phyloP scores from a whole-genome alignment of 2,888 invertebrate genomes.

The Carterocephalus palaemon region DNA sequence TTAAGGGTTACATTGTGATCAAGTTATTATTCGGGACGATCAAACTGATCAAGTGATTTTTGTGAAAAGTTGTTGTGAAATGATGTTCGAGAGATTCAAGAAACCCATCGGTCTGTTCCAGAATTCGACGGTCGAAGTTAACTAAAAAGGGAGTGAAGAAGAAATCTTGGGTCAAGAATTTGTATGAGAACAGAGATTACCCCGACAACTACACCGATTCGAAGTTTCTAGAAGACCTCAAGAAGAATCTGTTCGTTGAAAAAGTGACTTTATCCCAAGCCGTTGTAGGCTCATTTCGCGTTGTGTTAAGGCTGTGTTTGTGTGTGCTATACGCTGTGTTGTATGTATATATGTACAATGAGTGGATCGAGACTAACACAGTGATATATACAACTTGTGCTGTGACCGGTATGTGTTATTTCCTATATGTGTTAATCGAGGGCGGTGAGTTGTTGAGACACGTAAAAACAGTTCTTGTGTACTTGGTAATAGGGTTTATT shows the following conservation, averaged over 20 bases:
- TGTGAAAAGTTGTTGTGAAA: too few relatives aligned
- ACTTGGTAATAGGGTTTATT: slow-evolving; percentile 91
- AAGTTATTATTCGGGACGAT: too few relatives aligned
- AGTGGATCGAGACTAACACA: slow-evolving; percentile 81
- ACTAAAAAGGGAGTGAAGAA: slow-evolving; percentile 44
- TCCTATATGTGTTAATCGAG: slow-evolving; percentile 72
- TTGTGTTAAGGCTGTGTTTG: slow-evolving; percentile 89
- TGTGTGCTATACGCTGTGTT: slow-evolving; percentile 85
- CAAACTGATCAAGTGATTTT: too few relatives aligned
- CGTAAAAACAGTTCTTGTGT: slow-evolving; percentile 87
- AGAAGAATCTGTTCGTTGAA: slow-evolving; percentile 89
- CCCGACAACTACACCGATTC: slow-evolving; percentile 96
- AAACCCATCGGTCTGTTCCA: too few relatives aligned
- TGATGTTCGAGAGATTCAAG: slow-evolving; percentile 10
- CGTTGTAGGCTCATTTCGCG: slow-evolving; percentile 85
- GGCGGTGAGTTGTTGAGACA: slow-evolving; percentile 73
- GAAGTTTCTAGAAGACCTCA: slow-evolving; percentile 90
- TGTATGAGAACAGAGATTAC: slow-evolving; percentile 91
- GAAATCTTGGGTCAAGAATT: slow-evolving; percentile 89
- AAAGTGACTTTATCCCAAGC: slow-evolving; percentile 85
- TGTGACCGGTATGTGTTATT: slow-evolving; percentile 81
- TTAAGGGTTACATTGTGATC: too few relatives aligned
- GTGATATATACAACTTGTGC: slow-evolving; percentile 80
- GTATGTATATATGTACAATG: slow-evolving; percentile 85
- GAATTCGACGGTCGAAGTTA: slow-evolving; percentile 54